phyloP scores from a whole-genome alignment of 2,888 invertebrate species.

The Acrobasis consociella region DNA sequence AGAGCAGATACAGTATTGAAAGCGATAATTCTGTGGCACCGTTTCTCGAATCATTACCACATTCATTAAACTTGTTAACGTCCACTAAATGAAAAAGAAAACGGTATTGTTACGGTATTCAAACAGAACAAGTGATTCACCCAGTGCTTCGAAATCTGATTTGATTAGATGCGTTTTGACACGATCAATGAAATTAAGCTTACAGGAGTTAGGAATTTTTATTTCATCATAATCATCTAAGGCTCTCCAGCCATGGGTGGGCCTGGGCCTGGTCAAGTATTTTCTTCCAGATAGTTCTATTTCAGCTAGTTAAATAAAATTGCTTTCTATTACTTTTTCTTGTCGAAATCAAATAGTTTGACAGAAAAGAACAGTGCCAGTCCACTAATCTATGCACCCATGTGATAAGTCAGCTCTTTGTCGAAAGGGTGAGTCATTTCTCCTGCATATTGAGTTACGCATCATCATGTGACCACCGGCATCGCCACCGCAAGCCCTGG shows the following conservation, averaged over 20 bases:
- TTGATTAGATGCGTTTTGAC: not conserved
- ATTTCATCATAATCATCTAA: too few species aligned
- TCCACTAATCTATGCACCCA: constrained; percentile 28
- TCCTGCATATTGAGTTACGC: constrained; percentile 62
- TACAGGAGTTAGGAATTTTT: too few species aligned
- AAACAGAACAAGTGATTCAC: not conserved
- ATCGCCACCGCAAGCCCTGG: constrained; percentile 24
- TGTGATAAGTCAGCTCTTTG: constrained; percentile 28
- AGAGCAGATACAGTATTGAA: constrained; percentile 7
- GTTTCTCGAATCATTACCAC: constrained; percentile 41
- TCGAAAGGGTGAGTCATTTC: constrained; percentile 51
- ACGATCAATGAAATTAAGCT: too few species aligned
- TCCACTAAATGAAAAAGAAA: constrained; percentile 36
- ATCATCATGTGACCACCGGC: constrained; percentile 41
- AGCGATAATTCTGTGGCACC: constrained; percentile 17
- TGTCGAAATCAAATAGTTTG: not conserved
- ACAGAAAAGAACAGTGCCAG: not conserved
- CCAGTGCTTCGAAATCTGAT: not conserved
- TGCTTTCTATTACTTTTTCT: too few species aligned
- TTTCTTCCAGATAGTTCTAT: too few species aligned
- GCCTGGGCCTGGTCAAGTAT: too few species aligned
- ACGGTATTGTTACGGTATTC: constrained; percentile 22
- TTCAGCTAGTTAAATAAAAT: too few species aligned
- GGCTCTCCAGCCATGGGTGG: too few species aligned
- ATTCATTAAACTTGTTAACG: constrained; percentile 55